Conservation (phyloP, 2,888 invertebrate genomes). For the Nephrotoma flavescens region DNA sequence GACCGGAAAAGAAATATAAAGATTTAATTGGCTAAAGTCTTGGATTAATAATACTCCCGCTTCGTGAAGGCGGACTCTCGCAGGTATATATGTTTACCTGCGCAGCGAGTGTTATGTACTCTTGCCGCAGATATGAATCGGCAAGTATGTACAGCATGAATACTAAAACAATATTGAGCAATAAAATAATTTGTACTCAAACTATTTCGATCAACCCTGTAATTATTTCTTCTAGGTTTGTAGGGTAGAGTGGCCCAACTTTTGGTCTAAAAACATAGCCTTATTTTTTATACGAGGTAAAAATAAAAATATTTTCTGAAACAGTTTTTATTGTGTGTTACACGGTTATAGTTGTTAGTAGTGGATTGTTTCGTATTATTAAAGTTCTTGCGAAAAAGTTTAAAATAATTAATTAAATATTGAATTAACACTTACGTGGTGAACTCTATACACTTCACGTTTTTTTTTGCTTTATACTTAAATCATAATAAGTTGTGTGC, state of each 20-base stretch:
- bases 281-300: not conserved
- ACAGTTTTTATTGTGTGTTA: not conserved
- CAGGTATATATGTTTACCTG: no score
- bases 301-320: not conserved
- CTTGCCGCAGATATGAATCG: no score
- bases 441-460: not conserved
- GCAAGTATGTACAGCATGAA: no score
- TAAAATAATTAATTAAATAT: not conserved
- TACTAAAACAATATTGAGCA: no score
- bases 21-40: no score
- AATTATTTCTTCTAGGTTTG: not conserved
- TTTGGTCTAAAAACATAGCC: not conserved
- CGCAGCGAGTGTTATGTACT: no score
- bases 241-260: not conserved
- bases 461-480: not conserved
- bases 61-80: no score
- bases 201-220: not conserved
- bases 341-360: not conserved
- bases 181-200: no score
- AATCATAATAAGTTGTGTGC: not conserved
- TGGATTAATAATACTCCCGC: no score
- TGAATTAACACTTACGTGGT: not conserved
- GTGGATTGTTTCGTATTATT: not conserved
- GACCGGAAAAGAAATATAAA: no score
- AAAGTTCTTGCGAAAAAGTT: not conserved